These are phyloP conservation scores for Parnassius orleans DNA, from an alignment of 2,888 invertebrate genomes.

Conservation along the genomic window DNA sequence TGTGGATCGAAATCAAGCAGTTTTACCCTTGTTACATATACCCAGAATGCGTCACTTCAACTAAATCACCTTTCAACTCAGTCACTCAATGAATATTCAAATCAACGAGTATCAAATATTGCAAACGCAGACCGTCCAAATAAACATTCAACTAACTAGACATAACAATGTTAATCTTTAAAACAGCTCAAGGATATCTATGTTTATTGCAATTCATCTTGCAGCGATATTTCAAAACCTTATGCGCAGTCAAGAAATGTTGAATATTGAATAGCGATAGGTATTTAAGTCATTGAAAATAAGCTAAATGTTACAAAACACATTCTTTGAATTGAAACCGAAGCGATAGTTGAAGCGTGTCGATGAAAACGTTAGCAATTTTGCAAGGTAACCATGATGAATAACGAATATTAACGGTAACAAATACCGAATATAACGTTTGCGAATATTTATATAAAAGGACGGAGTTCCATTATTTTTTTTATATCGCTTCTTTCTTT, in stretches of 20 bases:
- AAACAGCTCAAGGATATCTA: constrained; percentile 12
- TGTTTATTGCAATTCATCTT: constrained; percentile 9
- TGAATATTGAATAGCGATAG: constrained; percentile 16
- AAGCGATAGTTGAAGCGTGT: constrained; percentile 12
- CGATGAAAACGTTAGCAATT: constrained; percentile 11
- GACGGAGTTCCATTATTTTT: not conserved
- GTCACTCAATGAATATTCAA: too few relatives aligned
- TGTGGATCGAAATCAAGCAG: too few relatives aligned
- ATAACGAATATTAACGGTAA: not conserved
- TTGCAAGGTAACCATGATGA: constrained; percentile 8
- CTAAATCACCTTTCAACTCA: too few relatives aligned
- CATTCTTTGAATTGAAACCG: constrained; percentile 15
- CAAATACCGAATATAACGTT: not conserved
- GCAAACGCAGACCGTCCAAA: too few relatives aligned
- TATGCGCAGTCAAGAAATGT: constrained; percentile 16
- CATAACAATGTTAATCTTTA: constrained; percentile 2
- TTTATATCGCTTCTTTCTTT: too few relatives aligned
- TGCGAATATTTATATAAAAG: not conserved
- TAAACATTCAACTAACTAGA: too few relatives aligned
- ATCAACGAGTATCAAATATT: too few relatives aligned
- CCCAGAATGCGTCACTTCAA: too few relatives aligned
- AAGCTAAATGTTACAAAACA: constrained; percentile 15
- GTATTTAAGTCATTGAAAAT: constrained; percentile 7
- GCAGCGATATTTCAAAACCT: constrained; percentile 16
- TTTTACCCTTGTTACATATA: too few relatives aligned